A percentile compares a stretch with the other conserved stretches of the same genome.
These are phyloP conservation scores for Platycheirus albimanus DNA, from an alignment of 2,888 invertebrate genomes.

Conservation along the genomic window DNA sequence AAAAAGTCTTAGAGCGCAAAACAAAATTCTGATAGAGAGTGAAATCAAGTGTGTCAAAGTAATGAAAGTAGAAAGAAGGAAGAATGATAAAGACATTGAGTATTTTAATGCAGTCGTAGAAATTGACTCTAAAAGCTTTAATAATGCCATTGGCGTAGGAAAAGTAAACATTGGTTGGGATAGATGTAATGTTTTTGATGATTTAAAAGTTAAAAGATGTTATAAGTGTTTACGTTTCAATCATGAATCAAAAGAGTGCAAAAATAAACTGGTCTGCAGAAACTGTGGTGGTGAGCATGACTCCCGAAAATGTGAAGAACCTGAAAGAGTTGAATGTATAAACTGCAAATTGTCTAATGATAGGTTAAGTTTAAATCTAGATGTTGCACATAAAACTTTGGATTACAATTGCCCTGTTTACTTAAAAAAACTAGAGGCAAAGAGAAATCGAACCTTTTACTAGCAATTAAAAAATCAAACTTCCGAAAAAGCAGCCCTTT, in stretches of 20 bases:
- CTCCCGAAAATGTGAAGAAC: constrained; percentile 23
- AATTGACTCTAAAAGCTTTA: not conserved
- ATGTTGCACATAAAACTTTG: not conserved
- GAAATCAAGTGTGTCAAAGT: not conserved
- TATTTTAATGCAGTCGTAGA: constrained; percentile 6
- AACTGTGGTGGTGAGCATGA: constrained; percentile 37
- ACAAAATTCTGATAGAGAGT: not conserved
- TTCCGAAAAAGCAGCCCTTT: no score
- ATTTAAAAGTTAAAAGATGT: constrained; percentile 24
- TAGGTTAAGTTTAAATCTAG: constrained; percentile 11
- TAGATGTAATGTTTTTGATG: constrained; percentile 18
- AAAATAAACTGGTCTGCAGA: constrained; percentile 34
- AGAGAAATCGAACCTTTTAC: not conserved
- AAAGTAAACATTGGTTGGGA: no score
- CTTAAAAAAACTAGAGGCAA: no score
- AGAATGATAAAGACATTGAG: not conserved
- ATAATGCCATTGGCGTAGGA: not conserved
- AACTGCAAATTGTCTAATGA: constrained; percentile 22
- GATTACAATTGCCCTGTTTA: no score
- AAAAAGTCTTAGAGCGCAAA: not conserved
- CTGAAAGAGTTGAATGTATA: no score
- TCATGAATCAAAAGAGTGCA: constrained; percentile 42
- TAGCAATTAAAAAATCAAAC: not conserved
- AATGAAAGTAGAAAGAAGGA: constrained; percentile 2
- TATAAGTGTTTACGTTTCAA: constrained; percentile 42